Evolutionary conservation across 2,797 vertebrate genomes (phyloP).

Genomic region (Clarias platycephalus): DNA sequence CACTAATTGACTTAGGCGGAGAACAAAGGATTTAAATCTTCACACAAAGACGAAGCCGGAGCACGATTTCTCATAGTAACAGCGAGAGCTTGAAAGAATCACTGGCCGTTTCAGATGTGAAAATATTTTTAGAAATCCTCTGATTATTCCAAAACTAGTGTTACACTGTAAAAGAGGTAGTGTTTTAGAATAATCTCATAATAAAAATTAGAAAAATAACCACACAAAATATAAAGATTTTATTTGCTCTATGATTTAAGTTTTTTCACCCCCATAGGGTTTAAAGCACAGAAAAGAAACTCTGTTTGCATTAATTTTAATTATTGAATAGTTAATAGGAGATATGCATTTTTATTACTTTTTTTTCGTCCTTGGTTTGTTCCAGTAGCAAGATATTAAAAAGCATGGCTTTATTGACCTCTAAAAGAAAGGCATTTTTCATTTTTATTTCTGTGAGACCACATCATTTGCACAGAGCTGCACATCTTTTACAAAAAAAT

Average conservation of each 20-base stretch:
- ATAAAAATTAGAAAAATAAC: neutral
- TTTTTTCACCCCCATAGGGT: neutral
- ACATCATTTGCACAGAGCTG: neutral
- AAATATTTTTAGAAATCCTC: neutral
- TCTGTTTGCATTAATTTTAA: neutral
- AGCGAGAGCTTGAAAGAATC: neutral
- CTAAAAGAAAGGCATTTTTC: neutral
- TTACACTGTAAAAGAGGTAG: too few relatives aligned
- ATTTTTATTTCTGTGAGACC: neutral
- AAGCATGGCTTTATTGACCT: neutral
- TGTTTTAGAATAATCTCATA: neutral
- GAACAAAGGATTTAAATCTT: neutral
- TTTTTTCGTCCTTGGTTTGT: neutral
- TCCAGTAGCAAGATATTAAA: neutral
- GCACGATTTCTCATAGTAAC: neutral
- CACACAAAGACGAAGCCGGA: neutral
- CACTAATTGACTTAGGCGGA: constrained; percentile 4
- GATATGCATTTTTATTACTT: too few relatives aligned
- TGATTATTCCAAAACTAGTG: too few relatives aligned
- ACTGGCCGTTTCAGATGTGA: neutral
- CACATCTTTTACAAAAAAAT: neutral
- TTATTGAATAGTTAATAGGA: neutral
- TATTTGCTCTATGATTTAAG: neutral
- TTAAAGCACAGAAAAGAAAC: neutral
- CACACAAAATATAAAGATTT: neutral